These are phyloP conservation scores for Ctenomys sociabilis DNA, from an alignment of 2,113 vertebrate species.

Conservation along the genomic window DNA sequence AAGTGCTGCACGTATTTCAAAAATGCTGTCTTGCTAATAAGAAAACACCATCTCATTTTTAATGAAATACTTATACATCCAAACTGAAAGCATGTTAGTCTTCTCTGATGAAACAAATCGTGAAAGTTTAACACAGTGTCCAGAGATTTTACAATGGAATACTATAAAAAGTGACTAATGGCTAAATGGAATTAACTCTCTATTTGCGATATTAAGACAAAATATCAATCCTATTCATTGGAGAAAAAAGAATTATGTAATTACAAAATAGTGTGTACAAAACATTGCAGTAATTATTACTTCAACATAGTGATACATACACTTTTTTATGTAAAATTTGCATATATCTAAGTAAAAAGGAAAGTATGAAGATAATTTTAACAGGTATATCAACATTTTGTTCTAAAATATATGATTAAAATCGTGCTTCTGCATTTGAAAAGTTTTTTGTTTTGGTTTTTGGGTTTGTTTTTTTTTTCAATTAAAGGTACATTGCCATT, in stretches of 20 bases:
- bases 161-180: background rate
- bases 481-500: background rate
- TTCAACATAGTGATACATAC: background rate
- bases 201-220: background rate
- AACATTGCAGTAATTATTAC: background rate
- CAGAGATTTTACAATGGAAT: background rate
- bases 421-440: background rate
- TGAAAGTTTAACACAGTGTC: background rate
- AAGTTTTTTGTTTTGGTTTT: too few species aligned
- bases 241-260: background rate
- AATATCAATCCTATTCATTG: background rate
- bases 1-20: conserved; percentile 3
- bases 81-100: conserved; percentile 3
- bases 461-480: background rate
- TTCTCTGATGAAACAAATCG: background rate
- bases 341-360: background rate
- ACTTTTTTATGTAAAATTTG: background rate
- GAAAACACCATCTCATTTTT: background rate
- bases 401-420: background rate
- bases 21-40: background rate
- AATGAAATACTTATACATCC: background rate
- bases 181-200: background rate
- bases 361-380: background rate
- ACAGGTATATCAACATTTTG: background rate
- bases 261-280: background rate